phyloP scores from a whole-genome alignment of 2,888 invertebrate species.

The Ophion costatus region DNA sequence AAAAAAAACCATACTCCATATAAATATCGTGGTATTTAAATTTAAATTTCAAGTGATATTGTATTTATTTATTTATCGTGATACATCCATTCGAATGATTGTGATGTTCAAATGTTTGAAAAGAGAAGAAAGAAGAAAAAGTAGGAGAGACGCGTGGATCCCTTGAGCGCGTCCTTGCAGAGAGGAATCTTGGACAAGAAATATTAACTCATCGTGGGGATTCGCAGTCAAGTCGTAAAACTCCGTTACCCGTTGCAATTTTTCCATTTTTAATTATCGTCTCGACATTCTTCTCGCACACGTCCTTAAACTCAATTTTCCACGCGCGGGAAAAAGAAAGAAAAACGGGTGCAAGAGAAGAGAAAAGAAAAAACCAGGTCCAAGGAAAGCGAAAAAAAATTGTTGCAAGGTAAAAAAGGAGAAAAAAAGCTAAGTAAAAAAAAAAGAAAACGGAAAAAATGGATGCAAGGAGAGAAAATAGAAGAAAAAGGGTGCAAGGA shows the following conservation, averaged over 20 bases:
- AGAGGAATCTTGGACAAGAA: background rate
- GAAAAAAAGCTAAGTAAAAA: no score
- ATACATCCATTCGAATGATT: background rate
- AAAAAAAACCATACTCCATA: background rate
- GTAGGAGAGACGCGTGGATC: background rate
- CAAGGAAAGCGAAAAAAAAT: background rate
- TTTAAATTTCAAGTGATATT: no score
- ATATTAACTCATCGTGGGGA: background rate
- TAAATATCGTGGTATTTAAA: no score
- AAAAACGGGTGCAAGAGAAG: no score
- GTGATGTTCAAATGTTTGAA: background rate
- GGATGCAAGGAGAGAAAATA: no score
- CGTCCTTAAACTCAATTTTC: slow-evolving; percentile 51
- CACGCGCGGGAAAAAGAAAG: background rate
- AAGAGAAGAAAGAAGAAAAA: background rate
- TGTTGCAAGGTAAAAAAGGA: no score
- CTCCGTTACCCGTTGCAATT: slow-evolving; percentile 5
- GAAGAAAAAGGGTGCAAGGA: no score
- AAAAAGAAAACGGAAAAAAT: no score
- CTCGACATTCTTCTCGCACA: slow-evolving; percentile 2
- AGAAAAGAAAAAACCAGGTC: no score
- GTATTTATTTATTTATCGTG: background rate
- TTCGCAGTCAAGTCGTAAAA: slow-evolving; percentile 24
- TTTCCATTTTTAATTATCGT: slow-evolving; percentile 8
- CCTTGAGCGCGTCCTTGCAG: slow-evolving; percentile 13